phyloP scores from a whole-genome alignment of 2,888 invertebrate genomes.

The Lycocerus yunnanus region DNA sequence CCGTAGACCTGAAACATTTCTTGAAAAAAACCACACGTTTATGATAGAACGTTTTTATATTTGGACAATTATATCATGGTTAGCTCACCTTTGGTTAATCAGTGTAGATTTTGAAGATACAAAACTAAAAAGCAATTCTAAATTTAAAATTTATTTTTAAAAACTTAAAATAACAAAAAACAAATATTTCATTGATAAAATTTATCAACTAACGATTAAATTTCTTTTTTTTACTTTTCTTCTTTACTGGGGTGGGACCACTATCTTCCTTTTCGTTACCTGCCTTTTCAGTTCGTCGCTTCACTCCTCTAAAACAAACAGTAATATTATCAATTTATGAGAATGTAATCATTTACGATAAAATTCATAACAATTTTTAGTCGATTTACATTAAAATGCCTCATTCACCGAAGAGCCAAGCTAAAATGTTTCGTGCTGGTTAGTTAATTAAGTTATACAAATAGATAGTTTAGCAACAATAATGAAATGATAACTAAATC shows the following conservation, averaged over 20 bases:
- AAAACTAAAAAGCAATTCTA: background rate
- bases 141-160: background rate
- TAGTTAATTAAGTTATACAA: too few relatives aligned
- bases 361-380: background rate
- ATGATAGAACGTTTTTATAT: too few relatives aligned
- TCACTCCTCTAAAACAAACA: constrained; percentile 43
- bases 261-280: constrained; percentile 1
- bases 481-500: too few relatives aligned
- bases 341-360: background rate
- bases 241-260: background rate
- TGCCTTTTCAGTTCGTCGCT: constrained; percentile 32
- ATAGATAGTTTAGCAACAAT: too few relatives aligned
- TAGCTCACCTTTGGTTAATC: too few relatives aligned
- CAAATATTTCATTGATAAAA: background rate
- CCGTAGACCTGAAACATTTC: too few relatives aligned
- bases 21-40: too few relatives aligned
- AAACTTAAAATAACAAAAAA: background rate
- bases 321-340: background rate
- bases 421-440: too few relatives aligned
- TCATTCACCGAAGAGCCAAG: too few relatives aligned
- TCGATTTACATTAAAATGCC: too few relatives aligned
- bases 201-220: background rate
- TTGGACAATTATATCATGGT: too few relatives aligned
- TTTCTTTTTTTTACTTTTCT: background rate
- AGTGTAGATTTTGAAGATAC: background rate